Base-by-base conservation (phyloP, 2,113 vertebrate species). In the Gobiocypris rarus region DNA sequence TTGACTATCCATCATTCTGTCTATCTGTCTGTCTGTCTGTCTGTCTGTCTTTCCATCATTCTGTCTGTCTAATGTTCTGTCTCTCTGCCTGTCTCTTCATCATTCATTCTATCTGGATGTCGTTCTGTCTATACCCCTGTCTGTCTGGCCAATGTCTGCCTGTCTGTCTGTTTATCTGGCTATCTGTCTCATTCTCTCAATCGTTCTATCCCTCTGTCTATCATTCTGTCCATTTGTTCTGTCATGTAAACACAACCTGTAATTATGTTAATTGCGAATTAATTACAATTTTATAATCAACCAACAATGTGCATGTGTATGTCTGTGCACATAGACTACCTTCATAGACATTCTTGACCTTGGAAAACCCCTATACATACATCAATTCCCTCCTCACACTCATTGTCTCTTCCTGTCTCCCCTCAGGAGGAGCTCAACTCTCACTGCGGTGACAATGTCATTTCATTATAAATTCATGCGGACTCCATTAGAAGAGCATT, bases 401-500 rank as follows among this genome's bases (percentile, higher is more conserved):
- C 45, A 70, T 56, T 41, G 45, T 82, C 6, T 81, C 65, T 52
- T 70, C 8, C 22, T 26, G 7, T 69, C 22, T 82, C 31, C 31
- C 45, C 63, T 56, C 63, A 81, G 63, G 48, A 48, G 24, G 15
- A 70, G 63, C 26, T 80, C 41, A 28, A 14, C 24, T 48, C 59
- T 48, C 24, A 65, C 77, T 81, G 11, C 19, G 11, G 45, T 69
- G 61, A 52, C 78, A 69, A 69, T 69, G 61, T 69, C 11, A 52
- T 81, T 50, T 54, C 63, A 70, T 81, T n/a, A 81, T 34, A 67
- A 54, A 70, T 81, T 69, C 28, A 70, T 81, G 48, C 17, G 9
- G 45, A 24, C 79, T 38, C 28, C 79, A 22, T 81, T 63, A 81
- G 28, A 81, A 28, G 22, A 74, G 22, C 9, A 24, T 74, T 80